These are phyloP conservation scores for Oligia strigilis DNA, from an alignment of 2,888 invertebrate species.

Conservation along the genomic window DNA sequence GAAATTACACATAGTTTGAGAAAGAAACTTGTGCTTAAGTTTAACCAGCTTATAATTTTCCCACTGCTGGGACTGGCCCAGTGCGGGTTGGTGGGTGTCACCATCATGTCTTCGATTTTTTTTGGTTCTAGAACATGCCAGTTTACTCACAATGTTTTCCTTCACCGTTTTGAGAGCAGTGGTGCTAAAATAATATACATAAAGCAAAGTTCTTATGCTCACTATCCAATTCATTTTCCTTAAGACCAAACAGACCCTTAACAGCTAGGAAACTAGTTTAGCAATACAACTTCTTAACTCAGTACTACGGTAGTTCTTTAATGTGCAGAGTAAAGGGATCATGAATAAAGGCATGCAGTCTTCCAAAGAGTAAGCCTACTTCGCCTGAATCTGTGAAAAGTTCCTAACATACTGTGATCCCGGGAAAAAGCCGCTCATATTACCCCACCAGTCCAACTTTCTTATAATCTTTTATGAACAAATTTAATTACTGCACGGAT, in stretches of 20 bases:
- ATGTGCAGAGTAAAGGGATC: not conserved
- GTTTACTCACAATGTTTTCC: not conserved
- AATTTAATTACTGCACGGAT: slow-evolving; percentile 61
- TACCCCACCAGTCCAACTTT: slow-evolving; percentile 50
- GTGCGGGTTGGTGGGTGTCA: not conserved
- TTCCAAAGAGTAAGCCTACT: slow-evolving; percentile 32
- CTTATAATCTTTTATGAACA: slow-evolving; percentile 57
- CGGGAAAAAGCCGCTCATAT: slow-evolving; percentile 37
- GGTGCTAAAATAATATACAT: not conserved
- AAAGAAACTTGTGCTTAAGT: not conserved
- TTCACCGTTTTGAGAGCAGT: not conserved
- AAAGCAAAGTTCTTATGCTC: not conserved
- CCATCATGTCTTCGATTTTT: not conserved
- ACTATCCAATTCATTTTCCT: not conserved
- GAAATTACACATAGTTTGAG: not conserved
- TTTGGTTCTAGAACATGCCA: not conserved
- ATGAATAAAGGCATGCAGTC: slow-evolving; percentile 20
- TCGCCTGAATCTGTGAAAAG: slow-evolving; percentile 26
- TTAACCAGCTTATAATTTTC: not conserved
- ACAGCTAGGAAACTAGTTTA: not conserved
- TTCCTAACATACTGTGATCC: slow-evolving; percentile 50
- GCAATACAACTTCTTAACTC: not conserved
- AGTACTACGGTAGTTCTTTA: slow-evolving; percentile 5
- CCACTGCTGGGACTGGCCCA: not conserved
- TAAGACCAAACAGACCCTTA: not conserved